Evolutionary conservation across 2,113 vertebrate species (phyloP), one percentile per base, ranked within the genome.

Genomic region (Apistogramma diplotaenia): DNA sequence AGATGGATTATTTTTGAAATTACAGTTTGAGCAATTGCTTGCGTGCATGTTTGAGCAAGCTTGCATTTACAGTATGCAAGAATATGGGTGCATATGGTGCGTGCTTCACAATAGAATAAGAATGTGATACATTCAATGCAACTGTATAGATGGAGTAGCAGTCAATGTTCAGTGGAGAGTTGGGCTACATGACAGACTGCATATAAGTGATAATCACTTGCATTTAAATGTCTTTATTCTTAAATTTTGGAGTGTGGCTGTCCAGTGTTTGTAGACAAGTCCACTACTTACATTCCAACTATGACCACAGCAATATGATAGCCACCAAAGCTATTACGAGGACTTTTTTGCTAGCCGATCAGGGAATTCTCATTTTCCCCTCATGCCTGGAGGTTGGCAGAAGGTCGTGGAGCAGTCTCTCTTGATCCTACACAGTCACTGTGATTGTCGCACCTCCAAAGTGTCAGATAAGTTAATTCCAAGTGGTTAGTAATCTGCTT

Each of bases 1-100:
- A 82, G 77, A 76, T n/a, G 59, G 81, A 89, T 92, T 85, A 89
- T 91, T 86, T 88, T 80, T 83, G 78, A 88, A 92, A 90, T 92
- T 90, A 90, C 65, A 84, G 86, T 90, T 82, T 81, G 78, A 93
- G 87, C 88, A 87, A 90, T 89, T 85, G 67, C 71, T 71, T 77
- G 40, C 77, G 61, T 81, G 60, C 43, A 46, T 81, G 37, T 78
- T 35, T 74, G 29, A 61, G 65, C 23, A 67, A n/a, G 79, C 60
- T 10, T 58, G 53, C 55, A 53, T 70, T 59, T 37, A n/a, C n/a
- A n/a, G n/a, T n/a, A 16, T 58, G 37, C 10, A 70, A 70, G 49
- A 73, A 31, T 76, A 7, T 60, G 27, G 31, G n/a, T 70, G 25
- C 12, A 11, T 37, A 11, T 59, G 59, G 21, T 49, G 16, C 51